These are phyloP conservation scores for Gopherus evgoodei DNA, from an alignment of 2,113 vertebrate species.

Conservation along the genomic window DNA sequence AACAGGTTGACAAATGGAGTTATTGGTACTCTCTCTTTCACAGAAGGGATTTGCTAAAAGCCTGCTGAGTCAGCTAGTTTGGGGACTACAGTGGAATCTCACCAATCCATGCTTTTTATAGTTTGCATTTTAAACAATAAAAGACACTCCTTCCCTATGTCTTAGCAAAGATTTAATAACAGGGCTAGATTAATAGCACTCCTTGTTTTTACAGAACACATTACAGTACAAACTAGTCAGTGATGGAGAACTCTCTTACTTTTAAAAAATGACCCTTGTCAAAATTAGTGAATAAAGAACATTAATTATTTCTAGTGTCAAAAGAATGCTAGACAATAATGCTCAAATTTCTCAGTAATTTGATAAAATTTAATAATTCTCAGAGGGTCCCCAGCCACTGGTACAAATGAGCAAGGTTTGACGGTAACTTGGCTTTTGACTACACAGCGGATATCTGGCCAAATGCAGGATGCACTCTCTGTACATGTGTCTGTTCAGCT, in stretches of 20 bases:
- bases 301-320: slow-evolving; percentile 47
- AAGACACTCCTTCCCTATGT: not conserved
- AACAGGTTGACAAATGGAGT: slow-evolving; percentile 5
- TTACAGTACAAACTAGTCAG: slow-evolving; percentile 50
- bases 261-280: slow-evolving; percentile 57
- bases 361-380: slow-evolving; percentile 33
- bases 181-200: slow-evolving; percentile 45
- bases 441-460: slow-evolving; percentile 13
- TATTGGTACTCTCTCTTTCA: slow-evolving; percentile 12
- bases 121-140: slow-evolving; percentile 10
- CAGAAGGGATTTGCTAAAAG: slow-evolving; percentile 36
- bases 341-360: not conserved
- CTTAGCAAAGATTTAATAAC: slow-evolving; percentile 23
- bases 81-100: not conserved
- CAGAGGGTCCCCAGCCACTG: slow-evolving; percentile 3
- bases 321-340: slow-evolving; percentile 52
- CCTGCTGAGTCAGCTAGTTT: not conserved
- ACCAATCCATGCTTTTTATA: not conserved
- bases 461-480: slow-evolving; percentile 12
- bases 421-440: slow-evolving; percentile 16
- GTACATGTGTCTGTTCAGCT: slow-evolving; percentile 18
- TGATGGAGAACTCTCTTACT: slow-evolving; percentile 54
- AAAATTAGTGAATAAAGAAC: slow-evolving; percentile 70
- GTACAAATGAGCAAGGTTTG: slow-evolving; percentile 39
- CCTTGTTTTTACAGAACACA: not conserved